Evolutionary conservation across 2,888 invertebrate species (phyloP), one percentile per base, ranked within the genome.

Genomic region (Aproaerema taeniolella): DNA sequence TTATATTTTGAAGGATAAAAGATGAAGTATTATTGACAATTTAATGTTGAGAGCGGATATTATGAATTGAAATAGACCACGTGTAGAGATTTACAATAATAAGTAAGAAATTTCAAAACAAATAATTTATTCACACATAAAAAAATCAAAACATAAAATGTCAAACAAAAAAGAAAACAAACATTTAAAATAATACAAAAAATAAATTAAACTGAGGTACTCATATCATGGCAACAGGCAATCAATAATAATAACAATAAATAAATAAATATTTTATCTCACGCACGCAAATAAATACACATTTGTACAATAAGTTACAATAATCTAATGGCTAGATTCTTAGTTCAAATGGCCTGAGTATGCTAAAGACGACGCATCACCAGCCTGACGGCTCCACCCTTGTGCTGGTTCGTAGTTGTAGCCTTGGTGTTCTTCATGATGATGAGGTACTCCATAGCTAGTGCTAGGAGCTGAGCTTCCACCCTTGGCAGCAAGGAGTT

Each of bases 401-500:
- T 87, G 65, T 58, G 91, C 78, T 57, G 89, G 76, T 56, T 73
- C 69, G 79, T 89, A 77, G 38, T 85, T 86, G 53, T 88, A 73
- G 37, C 88, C 83, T 50, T 89, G 88, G 43, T 89, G 88, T 37
- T 89, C 88, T 1, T 87, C 85, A 45, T 90, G 88, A 58, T 90
- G 89, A 24, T 89, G 89, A 60, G 89, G 90, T 14, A 89, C 80
- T 2, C 90, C 88, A 11, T 92, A 92, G 59, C 93, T 93, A 64
- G 91, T 90, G 48, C 59, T 48, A 1, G 61, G 51, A 1, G 67
- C 60, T 7, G 67, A 60, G 2, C 38, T 43, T 32, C 47, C 12
- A 7, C 66, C 90, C 89, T 74, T 91, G 76, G 90, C 91, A 36
- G 90, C 91, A 36, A 94, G 68, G n/a, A 95, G 87, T 70, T 93